Base-by-base conservation (phyloP, 2,888 invertebrate species). In the Abrostola triplasia region DNA sequence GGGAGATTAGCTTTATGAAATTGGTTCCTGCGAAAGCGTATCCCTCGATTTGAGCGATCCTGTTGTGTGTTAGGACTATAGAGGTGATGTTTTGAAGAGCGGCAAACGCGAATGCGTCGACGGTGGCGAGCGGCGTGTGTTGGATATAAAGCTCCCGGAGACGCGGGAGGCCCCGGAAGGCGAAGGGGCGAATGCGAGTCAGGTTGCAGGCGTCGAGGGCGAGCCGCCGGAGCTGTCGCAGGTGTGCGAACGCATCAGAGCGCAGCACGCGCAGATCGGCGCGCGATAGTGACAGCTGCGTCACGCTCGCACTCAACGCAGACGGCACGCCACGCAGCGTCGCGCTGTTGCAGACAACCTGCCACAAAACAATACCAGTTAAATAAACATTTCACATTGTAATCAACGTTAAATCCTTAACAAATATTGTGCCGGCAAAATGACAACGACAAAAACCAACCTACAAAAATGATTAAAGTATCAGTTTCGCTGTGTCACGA, bases 271-370 rank as follows among this genome's bases (percentile, higher is more conserved):
- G 96, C 84, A 98, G 97, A 88, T 97, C 96, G 90, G 98, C 98
- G 85, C 98, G 97, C 48, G 98, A 97, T 77, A 98, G 91, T 0
- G 98, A 97, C 71, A 98, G 95, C 89, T 98, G 98, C 88, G 97
- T 97, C 79, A 98, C 97, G 60, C 96, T 96, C 36, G 96, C 88
- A 35, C 98, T 97, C 80, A 98, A 95, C 74, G 96, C 95, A 62
- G 97, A 95, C 53, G 98, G 98, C 77, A 98, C 97, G 84, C 97
- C 97, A 68, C 96, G 96, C 81, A 98, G 94, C 64, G 97, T 96
- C 70, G 98, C 98, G 73, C 97, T 97, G 95, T 98, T 98, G 95
- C 98, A 98, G 85, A 98, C 96, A 80, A 98, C 98, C 98, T 98
- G 95, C 55, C 91, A 95, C 76, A 83, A 77, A 79, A 73, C 44